A percentile compares a stretch with the other conserved stretches of the same genome.
Conservation (phyloP, 2,888 invertebrate species). For the Brachyopa scutellaris region DNA sequence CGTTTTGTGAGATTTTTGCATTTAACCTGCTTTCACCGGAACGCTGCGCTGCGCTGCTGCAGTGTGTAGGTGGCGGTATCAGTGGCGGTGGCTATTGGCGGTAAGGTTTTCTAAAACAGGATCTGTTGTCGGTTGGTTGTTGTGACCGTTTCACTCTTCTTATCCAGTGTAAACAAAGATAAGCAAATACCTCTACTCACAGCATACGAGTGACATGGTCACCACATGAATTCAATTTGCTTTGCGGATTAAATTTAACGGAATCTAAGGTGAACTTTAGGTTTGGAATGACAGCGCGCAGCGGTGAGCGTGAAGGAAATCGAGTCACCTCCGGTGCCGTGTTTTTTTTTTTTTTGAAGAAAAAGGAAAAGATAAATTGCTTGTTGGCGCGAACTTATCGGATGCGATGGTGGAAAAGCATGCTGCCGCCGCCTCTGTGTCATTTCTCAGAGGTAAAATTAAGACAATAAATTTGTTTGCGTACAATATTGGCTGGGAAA, state of each 20-base stretch:
- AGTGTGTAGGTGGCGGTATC: slow-evolving; percentile 48
- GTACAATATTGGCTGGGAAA: slow-evolving; percentile 12
- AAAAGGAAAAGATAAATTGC: slow-evolving; percentile 70
- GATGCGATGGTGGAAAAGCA: slow-evolving; percentile 40
- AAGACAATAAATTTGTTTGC: slow-evolving; percentile 64
- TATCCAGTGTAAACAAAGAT: slow-evolving; percentile 65
- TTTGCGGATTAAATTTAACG: slow-evolving; percentile 59
- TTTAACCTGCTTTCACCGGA: slow-evolving; percentile 79
- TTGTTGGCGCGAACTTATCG: slow-evolving; percentile 62
- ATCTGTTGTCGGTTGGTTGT: slow-evolving; percentile 32
- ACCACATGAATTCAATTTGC: slow-evolving; percentile 66
- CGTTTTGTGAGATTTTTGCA: slow-evolving; percentile 76
- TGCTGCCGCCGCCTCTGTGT: slow-evolving; percentile 53
- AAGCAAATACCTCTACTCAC: slow-evolving; percentile 12
- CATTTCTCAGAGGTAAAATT: slow-evolving; percentile 66
- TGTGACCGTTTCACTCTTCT: slow-evolving; percentile 65
- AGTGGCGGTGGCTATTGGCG: slow-evolving; percentile 33
- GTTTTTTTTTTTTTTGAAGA: too few species aligned
- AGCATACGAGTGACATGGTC: slow-evolving; percentile 64
- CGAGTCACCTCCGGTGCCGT: slow-evolving; percentile 29
- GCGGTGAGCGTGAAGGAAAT: slow-evolving; percentile 5
- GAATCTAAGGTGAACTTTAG: slow-evolving; percentile 56
- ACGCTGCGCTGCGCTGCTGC: background rate
- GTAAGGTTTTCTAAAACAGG: slow-evolving; percentile 75
- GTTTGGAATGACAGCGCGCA: background rate